Percentiles rank a stretch among this genome's conserved stretches.
These are phyloP conservation scores for Dryobota labecula DNA, from an alignment of 2,888 invertebrate genomes.

Conservation along the genomic window DNA sequence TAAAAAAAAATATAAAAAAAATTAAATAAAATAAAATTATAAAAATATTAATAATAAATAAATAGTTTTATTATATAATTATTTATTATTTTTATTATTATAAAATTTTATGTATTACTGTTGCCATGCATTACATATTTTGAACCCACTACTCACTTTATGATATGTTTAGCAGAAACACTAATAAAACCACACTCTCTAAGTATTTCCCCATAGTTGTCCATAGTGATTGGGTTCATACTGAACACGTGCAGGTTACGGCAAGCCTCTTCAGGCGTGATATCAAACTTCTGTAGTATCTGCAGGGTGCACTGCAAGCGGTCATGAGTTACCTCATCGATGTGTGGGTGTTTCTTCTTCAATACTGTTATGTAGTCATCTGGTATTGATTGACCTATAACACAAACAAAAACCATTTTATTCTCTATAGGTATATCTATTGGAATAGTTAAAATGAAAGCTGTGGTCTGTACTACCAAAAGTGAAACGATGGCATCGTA, in stretches of 20 bases:
- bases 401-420: background rate
- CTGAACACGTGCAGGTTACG: constrained; percentile 90
- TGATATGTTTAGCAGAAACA: constrained; percentile 82
- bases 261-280: constrained; percentile 88
- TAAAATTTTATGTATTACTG: too few relatives aligned
- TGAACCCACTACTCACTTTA: constrained; percentile 73
- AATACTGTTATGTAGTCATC: constrained; percentile 69
- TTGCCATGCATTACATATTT: background rate
- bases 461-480: background rate
- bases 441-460: background rate
- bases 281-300: constrained; percentile 84
- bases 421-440: background rate
- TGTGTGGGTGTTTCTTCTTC: constrained; percentile 80
- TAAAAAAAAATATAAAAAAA: too few relatives aligned
- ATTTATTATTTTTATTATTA: too few relatives aligned
- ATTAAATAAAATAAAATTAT: too few relatives aligned
- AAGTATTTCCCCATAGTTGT: constrained; percentile 91
- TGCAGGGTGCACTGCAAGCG: constrained; percentile 79
- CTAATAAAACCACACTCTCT: constrained; percentile 91
- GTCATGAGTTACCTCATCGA: constrained; percentile 76
- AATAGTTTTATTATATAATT: too few relatives aligned
- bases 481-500: too few relatives aligned
- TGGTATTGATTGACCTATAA: constrained; percentile 76
- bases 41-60: too few relatives aligned
- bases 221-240: constrained; percentile 89